Conservation (phyloP, 1,140 invertebrate genomes). For the Aplysia californica region DNA sequence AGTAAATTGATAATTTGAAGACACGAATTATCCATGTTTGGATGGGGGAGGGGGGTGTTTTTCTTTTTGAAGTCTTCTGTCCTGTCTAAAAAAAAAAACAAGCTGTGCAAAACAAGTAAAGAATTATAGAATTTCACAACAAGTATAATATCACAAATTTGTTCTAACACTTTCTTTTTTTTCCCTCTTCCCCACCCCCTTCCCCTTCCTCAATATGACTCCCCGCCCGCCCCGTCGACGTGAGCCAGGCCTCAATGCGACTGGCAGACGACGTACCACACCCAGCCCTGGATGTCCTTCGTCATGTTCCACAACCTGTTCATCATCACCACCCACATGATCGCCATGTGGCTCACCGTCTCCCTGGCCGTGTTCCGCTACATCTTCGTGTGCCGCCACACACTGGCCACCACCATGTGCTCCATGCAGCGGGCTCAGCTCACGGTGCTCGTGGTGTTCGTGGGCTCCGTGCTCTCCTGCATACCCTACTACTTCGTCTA, state of each 20-base stretch:
- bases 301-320: conserved; percentile 73
- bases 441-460: conserved; percentile 80
- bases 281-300: conserved; percentile 60
- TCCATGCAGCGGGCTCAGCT: conserved; percentile 78
- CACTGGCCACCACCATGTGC: conserved; percentile 79
- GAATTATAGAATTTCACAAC: no score
- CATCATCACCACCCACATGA: conserved; percentile 85
- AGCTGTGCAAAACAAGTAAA: no score
- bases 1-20: neutral
- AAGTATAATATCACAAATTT: no score
- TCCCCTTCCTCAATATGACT: neutral
- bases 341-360: conserved; percentile 93
- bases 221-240: neutral
- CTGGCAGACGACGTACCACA: conserved; percentile 16
- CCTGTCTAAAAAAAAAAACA: no score
- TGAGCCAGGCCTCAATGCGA: conserved; percentile 7
- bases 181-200: neutral
- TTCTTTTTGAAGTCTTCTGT: no score
- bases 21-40: neutral
- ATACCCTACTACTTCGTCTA: conserved; percentile 76
- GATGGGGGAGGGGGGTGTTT: neutral
- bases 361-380: conserved; percentile 94
- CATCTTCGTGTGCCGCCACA: conserved; percentile 84
- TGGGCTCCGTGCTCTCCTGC: conserved; percentile 81
- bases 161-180: no score